Evolutionary conservation across 2,888 invertebrate species (phyloP), one percentile per base, ranked within the genome.

Genomic region (Tetragnatha montana): DNA sequence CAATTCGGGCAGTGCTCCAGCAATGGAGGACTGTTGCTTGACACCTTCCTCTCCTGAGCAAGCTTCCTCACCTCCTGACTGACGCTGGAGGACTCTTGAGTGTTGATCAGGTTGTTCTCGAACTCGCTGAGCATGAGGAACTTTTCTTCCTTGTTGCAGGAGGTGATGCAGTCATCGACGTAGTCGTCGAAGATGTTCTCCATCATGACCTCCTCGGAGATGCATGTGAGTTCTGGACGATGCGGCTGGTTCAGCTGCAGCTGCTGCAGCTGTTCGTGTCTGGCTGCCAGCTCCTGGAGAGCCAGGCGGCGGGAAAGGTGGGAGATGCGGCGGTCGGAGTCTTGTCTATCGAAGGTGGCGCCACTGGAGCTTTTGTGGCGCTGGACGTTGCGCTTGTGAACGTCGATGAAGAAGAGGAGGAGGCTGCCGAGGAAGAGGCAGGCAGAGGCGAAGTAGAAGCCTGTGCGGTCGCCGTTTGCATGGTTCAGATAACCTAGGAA

Each of bases 101-200:
- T 92, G 80, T 92, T 92, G 80, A 91, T 96, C 89, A 97, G 94
- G 93, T 97, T 97, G 94, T 97, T 97, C 93, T 97, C 97, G 93
- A 96, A 97, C 93, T 97, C 97, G 92, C 96, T 96, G 91, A 97
- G 95, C 96, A 97, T 96, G 92, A 97, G 94, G 93, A 96, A 97
- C 94, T 97, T 96, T 93, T 97, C 97, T 91, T 97, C 96, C 95
- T 95, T 94, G n/a, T 93, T 93, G 91, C 92, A 92, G 8, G 93
- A 92, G 21, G 93, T 93, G 89, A 93, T 93, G 91, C 92, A 92
- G 75, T 91, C 91, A 17, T 91, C 91, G 14, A 91, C 83, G 35
- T 91, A 91, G n/a, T 92, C 92, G 19, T 92, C 92, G 73, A 92
- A 49, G 8, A 92, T 88, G 70, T 92, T 92, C n/a, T 92, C 92